Evolutionary conservation across 2,797 vertebrate species (phyloP).

Genomic region (Sebastes flavidus): DNA sequence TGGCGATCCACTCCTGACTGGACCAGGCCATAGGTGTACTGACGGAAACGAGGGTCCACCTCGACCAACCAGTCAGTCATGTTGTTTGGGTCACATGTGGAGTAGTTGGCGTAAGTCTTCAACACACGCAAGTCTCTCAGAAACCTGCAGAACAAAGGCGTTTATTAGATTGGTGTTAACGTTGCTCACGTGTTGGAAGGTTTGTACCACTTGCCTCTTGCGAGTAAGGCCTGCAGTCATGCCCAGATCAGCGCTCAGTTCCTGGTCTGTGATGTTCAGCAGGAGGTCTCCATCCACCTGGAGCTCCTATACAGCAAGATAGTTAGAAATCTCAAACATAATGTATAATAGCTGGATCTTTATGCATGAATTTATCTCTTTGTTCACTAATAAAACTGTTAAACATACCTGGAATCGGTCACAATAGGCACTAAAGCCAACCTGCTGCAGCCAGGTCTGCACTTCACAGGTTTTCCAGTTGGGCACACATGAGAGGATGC

Average conservation of each 20-base stretch:
- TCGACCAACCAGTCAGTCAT: conserved; percentile 92
- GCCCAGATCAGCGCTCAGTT: conserved; percentile 87
- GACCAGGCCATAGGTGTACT: conserved; percentile 95
- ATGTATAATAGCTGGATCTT: background rate
- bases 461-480: conserved; percentile 96
- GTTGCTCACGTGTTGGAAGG: background rate
- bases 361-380: background rate
- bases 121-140: conserved; percentile 92
- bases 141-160: conserved; percentile 81
- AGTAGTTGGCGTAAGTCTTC: conserved; percentile 95
- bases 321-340: background rate
- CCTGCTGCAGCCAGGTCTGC: conserved; percentile 95
- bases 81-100: conserved; percentile 96
- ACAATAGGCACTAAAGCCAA: conserved; percentile 89
- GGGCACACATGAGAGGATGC: conserved; percentile 90
- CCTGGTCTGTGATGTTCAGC: conserved; percentile 89
- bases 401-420: conserved; percentile 89
- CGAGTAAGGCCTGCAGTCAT: conserved; percentile 89
- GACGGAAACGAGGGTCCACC: conserved; percentile 92
- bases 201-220: conserved; percentile 83
- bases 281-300: conserved; percentile 97
- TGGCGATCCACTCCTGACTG: conserved; percentile 90
- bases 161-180: background rate
- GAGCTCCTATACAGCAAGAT: conserved; percentile 82
- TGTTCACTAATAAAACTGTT: background rate